Evolutionary conservation across 2,888 invertebrate species (phyloP), one percentile per base, ranked within the genome.

Genomic region (Agriopis marginaria): DNA sequence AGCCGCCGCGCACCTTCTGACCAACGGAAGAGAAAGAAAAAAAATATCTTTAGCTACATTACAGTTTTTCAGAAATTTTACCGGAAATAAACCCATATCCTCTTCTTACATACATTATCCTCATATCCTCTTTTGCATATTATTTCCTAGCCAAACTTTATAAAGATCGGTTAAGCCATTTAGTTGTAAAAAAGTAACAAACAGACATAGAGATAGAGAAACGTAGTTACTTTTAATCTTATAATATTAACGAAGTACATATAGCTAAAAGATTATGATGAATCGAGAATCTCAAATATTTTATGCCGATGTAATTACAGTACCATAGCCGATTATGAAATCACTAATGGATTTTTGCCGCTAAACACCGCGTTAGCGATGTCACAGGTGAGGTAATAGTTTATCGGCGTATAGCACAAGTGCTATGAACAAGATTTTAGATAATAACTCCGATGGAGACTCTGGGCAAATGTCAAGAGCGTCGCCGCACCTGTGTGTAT

Each of bases 381-480:
- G n/a, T 62, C 65, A 45, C 50, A 65, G 69, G 45, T 65, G 45
- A 61, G 45, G 11, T 23, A 58, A 62, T 39, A 65, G 69, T 69
- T 65, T 17, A 45, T 64, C 50, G 14, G 59, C 47, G 51, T 55
- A 58, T 56, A 60, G 67, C 54, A 72, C 68, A 68, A 73, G 62
- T 51, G 64, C 67, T 74, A 73, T 70, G 73, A 78, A 78, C 75
- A 75, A 78, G 76, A 77, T 77, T 75, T 75, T 73, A 73, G 75
- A 76, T 77, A 76, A 74, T 72, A 62, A 65, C 72, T 73, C 65
- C 60, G 70, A 64, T 71, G 73, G 68, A 71, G 74, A 72, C 77
- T 78, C 69, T 74, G 75, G 73, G 67, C 74, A 83, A 85, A 84
- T 84, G 84, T 83, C 83, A 84, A 84, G 84, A 84, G 74, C 84